These are phyloP conservation scores for Lypha dubia DNA, from an alignment of 2,888 invertebrate species.

Conservation along the genomic window DNA sequence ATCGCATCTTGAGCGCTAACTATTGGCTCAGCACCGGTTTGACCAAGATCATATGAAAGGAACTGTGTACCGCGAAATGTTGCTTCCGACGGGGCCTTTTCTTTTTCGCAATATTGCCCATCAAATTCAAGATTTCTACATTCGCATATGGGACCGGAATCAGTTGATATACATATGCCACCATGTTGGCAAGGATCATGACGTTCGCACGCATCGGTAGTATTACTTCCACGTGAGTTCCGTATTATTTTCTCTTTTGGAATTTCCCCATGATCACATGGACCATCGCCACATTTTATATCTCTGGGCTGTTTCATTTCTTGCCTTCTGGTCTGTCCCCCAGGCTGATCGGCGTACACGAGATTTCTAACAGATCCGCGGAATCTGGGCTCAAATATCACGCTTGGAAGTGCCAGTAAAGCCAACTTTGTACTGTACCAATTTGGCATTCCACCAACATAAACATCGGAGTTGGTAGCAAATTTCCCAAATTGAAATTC, in stretches of 20 bases:
- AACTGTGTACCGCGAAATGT: slow-evolving; percentile 96
- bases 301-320: slow-evolving; percentile 93
- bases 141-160: slow-evolving; percentile 97
- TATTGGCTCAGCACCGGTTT: slow-evolving; percentile 93
- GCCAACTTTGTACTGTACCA: slow-evolving; percentile 95
- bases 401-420: slow-evolving; percentile 93
- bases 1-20: slow-evolving; percentile 96
- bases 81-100: slow-evolving; percentile 96
- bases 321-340: slow-evolving; percentile 90
- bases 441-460: slow-evolving; percentile 97
- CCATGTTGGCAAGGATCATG: slow-evolving; percentile 97
- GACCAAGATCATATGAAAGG: slow-evolving; percentile 94
- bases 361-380: slow-evolving; percentile 95
- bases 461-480: slow-evolving; percentile 95
- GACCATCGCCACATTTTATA: slow-evolving; percentile 85
- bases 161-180: slow-evolving; percentile 97
- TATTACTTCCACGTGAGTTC: slow-evolving; percentile 84
- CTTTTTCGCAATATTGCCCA: slow-evolving; percentile 97
- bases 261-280: slow-evolving; percentile 83
- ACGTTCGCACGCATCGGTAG: slow-evolving; percentile 93
- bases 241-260: slow-evolving; percentile 82
- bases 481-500: slow-evolving; percentile 95
- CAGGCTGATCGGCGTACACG: slow-evolving; percentile 93
- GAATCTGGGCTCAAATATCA: slow-evolving; percentile 96
- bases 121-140: slow-evolving; percentile 96